phyloP scores from a whole-genome alignment of 2,888 invertebrate species.

The Pandemis cinnamomeana region DNA sequence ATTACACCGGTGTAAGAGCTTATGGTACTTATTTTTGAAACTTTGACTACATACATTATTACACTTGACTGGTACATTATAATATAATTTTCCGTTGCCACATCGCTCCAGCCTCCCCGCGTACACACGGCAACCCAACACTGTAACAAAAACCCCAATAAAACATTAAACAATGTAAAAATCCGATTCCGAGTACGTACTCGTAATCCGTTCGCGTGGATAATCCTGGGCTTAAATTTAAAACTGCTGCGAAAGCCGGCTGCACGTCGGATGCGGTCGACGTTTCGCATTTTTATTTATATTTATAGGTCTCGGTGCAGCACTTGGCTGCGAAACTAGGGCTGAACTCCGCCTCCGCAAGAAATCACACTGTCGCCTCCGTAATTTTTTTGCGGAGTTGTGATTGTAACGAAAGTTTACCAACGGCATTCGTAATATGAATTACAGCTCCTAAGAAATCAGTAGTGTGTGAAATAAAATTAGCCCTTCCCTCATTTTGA shows the following conservation, averaged over 20 bases:
- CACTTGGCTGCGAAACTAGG: background rate
- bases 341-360: too few relatives aligned
- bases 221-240: conserved; percentile 59
- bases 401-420: too few relatives aligned
- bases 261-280: conserved; percentile 41
- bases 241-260: conserved; percentile 55
- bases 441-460: too few relatives aligned
- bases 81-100: background rate
- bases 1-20: too few relatives aligned
- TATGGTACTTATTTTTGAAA: too few relatives aligned
- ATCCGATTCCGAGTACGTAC: conserved; percentile 46
- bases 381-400: too few relatives aligned
- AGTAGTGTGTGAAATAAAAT: too few relatives aligned
- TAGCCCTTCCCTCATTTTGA: too few relatives aligned
- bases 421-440: too few relatives aligned
- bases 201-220: conserved; percentile 54
- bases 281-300: conserved; percentile 14
- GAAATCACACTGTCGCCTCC: too few relatives aligned
- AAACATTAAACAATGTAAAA: conserved; percentile 36
- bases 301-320: background rate
- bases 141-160: conserved; percentile 16
- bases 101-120: background rate
- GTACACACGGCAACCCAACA: background rate
- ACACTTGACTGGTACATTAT: too few relatives aligned
- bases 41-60: too few relatives aligned